Conservation (phyloP, 2,888 invertebrate genomes). For the Nephrocerus scutellatus region DNA sequence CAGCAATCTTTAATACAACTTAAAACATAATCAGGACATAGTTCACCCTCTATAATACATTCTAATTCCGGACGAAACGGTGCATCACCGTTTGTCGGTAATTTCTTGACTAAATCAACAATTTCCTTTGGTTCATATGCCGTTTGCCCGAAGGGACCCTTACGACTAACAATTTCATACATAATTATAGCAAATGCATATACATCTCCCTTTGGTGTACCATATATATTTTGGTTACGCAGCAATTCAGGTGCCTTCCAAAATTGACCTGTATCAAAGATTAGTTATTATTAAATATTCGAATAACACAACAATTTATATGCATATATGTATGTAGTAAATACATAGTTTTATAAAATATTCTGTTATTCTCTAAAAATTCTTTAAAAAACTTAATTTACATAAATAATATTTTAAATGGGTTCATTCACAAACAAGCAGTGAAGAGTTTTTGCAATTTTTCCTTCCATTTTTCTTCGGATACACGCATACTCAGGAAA, state of each 20-base stretch:
- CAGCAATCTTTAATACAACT: slow-evolving; percentile 83
- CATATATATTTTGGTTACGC: slow-evolving; percentile 64
- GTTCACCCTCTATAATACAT: slow-evolving; percentile 61
- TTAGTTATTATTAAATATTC: too few species aligned
- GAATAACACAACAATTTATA: too few species aligned
- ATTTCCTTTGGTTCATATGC: slow-evolving; percentile 85
- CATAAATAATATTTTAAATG: too few species aligned
- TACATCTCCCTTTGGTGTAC: slow-evolving; percentile 86
- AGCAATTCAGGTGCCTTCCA: slow-evolving; percentile 96
- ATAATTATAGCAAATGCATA: slow-evolving; percentile 95
- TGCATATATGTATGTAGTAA: too few species aligned
- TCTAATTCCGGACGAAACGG: slow-evolving; percentile 74
- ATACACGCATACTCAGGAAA: too few species aligned
- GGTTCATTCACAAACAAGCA: too few species aligned
- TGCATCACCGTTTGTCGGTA: slow-evolving; percentile 59
- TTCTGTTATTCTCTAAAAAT: too few species aligned
- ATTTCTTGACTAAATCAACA: slow-evolving; percentile 71
- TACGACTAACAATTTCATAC: slow-evolving; percentile 85
- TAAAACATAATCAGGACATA: slow-evolving; percentile 74
- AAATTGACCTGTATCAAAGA: slow-evolving; percentile 80
- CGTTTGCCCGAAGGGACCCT: slow-evolving; percentile 80
- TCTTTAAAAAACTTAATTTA: too few species aligned
- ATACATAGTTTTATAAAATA: too few species aligned
- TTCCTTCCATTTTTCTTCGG: too few species aligned
- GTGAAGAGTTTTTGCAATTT: too few species aligned